Evolutionary conservation across 2,113 vertebrate genomes (phyloP), one percentile per base, ranked within the genome.

Genomic region (Atherinomorus stipes): DNA sequence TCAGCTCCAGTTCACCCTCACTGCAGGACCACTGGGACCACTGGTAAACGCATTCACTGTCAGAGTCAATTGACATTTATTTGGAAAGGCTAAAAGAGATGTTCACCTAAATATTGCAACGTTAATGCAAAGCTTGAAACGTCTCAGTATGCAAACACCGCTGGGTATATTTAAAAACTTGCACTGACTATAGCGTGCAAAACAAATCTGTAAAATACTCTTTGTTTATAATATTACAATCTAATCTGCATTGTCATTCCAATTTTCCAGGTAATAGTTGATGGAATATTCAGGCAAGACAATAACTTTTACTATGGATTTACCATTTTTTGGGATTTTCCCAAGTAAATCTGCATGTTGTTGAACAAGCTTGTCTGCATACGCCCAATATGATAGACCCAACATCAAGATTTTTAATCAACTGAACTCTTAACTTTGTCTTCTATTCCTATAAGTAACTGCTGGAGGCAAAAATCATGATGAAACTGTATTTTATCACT

Each of bases 11-110:
- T 50, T 78, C 34, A 50, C 37, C 6, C 45, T 53, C 12, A 37
- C 26, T 37, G 76, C 77, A 45, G 65, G 49, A 6, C 34, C 68
- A 2, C 77, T 40, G 70, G 76, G 82, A 70, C 34, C 21, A 26
- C 26, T 8, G n/a, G 22, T 42, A n/a, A 71, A 71, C 62, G 62
- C 62, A 47, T 74, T 51, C 56, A 19, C 59, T 50, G 51, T 62
- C 31, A 13, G 28, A 80, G 79, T 83, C 21, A 37, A 11, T 60
- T 69, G 23, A 31, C 42, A 23, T 58, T 74, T 69, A 59, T 80
- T 62, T 75, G 72, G 28, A 60, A 49, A 21, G 71, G 53, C 73
- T 77, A 74, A 12, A 7, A 72, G 74, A 81, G 62, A 54, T 67
- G 54, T 34, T 60, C 28, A 21, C 25, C 1, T 18, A 37, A 86